Conservation (phyloP, 2,888 invertebrate genomes). For the Ennomos fuscantarius region DNA sequence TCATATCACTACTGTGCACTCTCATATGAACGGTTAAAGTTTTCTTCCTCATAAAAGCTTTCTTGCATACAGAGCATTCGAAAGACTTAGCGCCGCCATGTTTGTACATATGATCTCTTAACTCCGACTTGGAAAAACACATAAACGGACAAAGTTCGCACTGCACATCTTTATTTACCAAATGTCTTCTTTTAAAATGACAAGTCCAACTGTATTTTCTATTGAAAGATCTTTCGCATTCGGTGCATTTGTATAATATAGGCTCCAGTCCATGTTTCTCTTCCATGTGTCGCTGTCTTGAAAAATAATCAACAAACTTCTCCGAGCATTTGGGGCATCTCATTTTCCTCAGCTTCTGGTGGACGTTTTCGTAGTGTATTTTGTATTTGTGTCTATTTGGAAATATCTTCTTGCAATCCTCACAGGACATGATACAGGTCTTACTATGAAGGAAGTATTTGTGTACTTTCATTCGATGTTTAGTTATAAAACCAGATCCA, state of each 20-base stretch:
- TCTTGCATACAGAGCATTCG: slow-evolving; percentile 66
- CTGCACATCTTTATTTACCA: slow-evolving; percentile 61
- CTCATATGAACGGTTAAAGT: slow-evolving; percentile 51
- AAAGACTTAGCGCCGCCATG: slow-evolving; percentile 56
- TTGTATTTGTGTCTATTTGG: slow-evolving; percentile 61
- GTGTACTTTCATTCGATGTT: slow-evolving; percentile 67
- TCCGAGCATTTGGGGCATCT: slow-evolving; percentile 70
- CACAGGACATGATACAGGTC: slow-evolving; percentile 43
- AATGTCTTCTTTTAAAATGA: slow-evolving; percentile 68
- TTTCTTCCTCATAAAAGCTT: slow-evolving; percentile 50
- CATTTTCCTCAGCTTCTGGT: slow-evolving; percentile 61
- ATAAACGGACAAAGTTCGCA: slow-evolving; percentile 51
- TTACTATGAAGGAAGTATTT: slow-evolving; percentile 61
- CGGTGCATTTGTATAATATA: slow-evolving; percentile 66
- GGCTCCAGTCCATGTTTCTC: slow-evolving; percentile 63
- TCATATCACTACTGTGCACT: slow-evolving; percentile 53
- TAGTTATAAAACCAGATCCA: slow-evolving; percentile 70
- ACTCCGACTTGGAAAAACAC: slow-evolving; percentile 68
- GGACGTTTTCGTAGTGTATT: slow-evolving; percentile 64
- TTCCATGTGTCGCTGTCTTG: slow-evolving; percentile 68
- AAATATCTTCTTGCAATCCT: slow-evolving; percentile 64
- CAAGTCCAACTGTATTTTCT: slow-evolving; percentile 60
- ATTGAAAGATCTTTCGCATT: slow-evolving; percentile 61
- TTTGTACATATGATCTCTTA: slow-evolving; percentile 51
- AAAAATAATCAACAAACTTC: slow-evolving; percentile 66